Evolutionary conservation across 2,888 invertebrate species (phyloP).

Genomic region (Noctua janthe): DNA sequence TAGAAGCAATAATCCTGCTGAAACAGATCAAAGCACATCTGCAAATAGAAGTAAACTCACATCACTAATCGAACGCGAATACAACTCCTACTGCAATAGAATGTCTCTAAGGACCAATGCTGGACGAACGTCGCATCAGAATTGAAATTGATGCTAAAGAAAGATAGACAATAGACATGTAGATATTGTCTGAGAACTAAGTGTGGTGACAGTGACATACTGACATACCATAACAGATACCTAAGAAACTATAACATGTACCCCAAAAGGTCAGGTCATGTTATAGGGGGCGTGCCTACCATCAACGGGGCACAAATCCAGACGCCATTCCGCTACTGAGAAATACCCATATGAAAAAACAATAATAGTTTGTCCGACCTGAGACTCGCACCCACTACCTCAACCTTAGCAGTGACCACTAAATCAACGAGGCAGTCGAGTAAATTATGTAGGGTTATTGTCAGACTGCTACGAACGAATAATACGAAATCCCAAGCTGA

Average conservation of each 20-base stretch:
- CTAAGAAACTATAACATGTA: background rate
- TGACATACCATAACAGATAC: background rate
- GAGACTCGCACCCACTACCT: background rate
- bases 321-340: background rate
- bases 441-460: background rate
- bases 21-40: slow-evolving; percentile 1
- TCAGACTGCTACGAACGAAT: background rate
- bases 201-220: background rate
- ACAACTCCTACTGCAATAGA: background rate
- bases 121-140: background rate
- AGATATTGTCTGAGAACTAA: background rate
- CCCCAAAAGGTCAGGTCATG: background rate
- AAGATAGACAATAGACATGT: background rate
- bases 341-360: background rate
- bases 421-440: too few species aligned
- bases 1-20: background rate
- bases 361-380: background rate
- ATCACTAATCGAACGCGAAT: slow-evolving; percentile 12
- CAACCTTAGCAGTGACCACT: background rate
- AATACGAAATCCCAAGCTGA: background rate
- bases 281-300: too few species aligned
- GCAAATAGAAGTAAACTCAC: background rate
- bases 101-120: background rate
- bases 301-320: background rate
- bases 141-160: background rate